These are phyloP conservation scores for Hirundichthys speculiger DNA, from an alignment of 2,113 vertebrate species.

Conservation along the genomic window DNA sequence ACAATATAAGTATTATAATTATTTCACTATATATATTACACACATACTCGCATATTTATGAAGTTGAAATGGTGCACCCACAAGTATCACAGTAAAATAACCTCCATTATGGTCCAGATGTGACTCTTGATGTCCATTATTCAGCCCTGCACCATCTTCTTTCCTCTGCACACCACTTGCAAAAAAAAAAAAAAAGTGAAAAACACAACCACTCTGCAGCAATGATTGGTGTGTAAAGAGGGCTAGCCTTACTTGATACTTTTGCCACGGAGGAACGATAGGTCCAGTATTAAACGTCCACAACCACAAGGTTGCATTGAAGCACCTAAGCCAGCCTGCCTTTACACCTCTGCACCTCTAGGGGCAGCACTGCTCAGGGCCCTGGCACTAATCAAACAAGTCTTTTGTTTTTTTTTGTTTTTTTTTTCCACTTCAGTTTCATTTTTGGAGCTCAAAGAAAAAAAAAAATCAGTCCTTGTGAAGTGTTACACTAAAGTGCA, in stretches of 20 bases:
- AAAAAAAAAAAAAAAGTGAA: conserved; percentile 6
- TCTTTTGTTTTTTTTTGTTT: conserved; percentile 11
- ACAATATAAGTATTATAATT: conserved; percentile 36
- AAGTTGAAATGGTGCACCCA: conserved; percentile 21
- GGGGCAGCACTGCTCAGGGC: conserved; percentile 76
- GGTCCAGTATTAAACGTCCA: conserved; percentile 58
- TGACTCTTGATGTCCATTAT: conserved; percentile 30
- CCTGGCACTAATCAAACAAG: conserved; percentile 49
- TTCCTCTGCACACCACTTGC: conserved; percentile 20
- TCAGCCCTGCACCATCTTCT: conserved; percentile 15
- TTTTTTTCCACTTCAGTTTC: conserved; percentile 23
- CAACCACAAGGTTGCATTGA: conserved; percentile 59
- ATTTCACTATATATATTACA: conserved; percentile 54
- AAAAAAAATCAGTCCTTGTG: conserved; percentile 17
- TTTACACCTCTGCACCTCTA: conserved; percentile 71
- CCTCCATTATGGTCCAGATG: conserved; percentile 15
- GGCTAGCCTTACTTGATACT: conserved; percentile 66
- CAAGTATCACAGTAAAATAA: conserved; percentile 35
- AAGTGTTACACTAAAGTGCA: conserved; percentile 32
- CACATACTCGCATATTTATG: conserved; percentile 31
- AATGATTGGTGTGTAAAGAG: conserved; percentile 48
- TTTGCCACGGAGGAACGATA: conserved; percentile 51
- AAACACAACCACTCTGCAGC: conserved; percentile 59
- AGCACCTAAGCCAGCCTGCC: conserved; percentile 71
- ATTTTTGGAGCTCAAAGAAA: conserved; percentile 10